These are phyloP conservation scores for Cuniculus paca DNA, from an alignment of 2,797 vertebrate species.

Conservation along the genomic window DNA sequence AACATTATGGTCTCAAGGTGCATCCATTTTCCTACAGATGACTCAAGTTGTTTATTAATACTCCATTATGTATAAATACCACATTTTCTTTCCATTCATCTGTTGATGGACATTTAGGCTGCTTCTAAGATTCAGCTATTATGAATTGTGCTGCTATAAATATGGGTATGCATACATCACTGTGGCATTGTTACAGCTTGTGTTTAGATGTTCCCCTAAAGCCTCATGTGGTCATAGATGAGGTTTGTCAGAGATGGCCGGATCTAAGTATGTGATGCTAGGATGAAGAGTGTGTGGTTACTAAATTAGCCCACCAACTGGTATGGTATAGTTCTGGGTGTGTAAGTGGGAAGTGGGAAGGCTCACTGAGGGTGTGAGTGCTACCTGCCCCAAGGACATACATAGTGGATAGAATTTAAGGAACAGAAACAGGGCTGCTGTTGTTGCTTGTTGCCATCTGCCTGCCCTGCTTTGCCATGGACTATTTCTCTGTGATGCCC, in stretches of 20 bases:
- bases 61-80: neutral
- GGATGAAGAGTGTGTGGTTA: neutral
- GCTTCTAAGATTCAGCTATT: neutral
- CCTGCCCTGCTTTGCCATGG: neutral
- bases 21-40: neutral
- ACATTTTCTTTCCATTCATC: neutral
- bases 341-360: neutral
- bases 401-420: neutral
- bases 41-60: neutral
- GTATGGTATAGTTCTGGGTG: neutral
- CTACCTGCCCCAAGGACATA: neutral
- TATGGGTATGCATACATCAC: neutral
- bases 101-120: neutral
- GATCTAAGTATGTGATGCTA: neutral
- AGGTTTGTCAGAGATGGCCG: neutral
- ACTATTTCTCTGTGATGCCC: neutral
- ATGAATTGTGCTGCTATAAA: neutral
- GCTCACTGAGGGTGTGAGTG: neutral
- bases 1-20: neutral
- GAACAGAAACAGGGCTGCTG: neutral
- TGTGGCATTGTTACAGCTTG: neutral
- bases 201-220: neutral
- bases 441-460: neutral
- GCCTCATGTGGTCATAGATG: neutral
- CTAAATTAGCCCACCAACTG: neutral